Conservation (phyloP, 2,797 vertebrate species). For the Echeneis naucrates region DNA sequence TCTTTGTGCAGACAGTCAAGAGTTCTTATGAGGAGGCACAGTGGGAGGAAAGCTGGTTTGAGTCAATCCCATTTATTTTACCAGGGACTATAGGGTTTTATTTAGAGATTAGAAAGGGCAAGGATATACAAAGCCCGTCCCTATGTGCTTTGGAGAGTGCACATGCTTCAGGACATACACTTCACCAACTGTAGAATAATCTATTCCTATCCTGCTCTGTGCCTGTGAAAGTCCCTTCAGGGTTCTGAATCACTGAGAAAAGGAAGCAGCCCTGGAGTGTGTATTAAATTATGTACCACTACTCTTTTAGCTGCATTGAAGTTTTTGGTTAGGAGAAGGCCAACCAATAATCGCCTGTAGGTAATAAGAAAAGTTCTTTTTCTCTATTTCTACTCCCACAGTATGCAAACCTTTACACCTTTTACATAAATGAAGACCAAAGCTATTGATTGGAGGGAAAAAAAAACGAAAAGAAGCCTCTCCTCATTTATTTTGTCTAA, state of each 20-base stretch:
- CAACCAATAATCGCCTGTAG: too few species aligned
- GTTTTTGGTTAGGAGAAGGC: constrained; percentile 28
- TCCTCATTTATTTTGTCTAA: constrained; percentile 20
- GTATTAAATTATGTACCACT: constrained; percentile 41
- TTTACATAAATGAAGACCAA: constrained; percentile 8
- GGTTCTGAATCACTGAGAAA: constrained; percentile 34
- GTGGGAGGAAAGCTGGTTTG: constrained; percentile 45
- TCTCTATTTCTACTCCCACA: too few species aligned
- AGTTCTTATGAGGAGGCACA: constrained; percentile 22
- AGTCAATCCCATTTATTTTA: constrained; percentile 64
- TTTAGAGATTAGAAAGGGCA: constrained; percentile 50
- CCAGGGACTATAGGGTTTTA: constrained; percentile 44
- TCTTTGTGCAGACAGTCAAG: constrained; percentile 18
- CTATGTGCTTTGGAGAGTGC: constrained; percentile 32
- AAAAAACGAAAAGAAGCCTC: constrained; percentile 1
- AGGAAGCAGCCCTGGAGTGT: constrained; percentile 25
- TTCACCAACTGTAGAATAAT: constrained; percentile 43
- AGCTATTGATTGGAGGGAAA: not conserved
- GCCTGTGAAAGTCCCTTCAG: constrained; percentile 29
- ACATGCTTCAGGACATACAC: constrained; percentile 42
- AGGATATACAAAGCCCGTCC: constrained; percentile 36
- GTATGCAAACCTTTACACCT: constrained; percentile 14
- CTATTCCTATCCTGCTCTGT: constrained; percentile 26
- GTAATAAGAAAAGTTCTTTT: constrained; percentile 31
- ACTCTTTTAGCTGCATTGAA: constrained; percentile 27